Base-by-base conservation (phyloP, 1,140 invertebrate genomes). In the Pristionchus pacificus region DNA sequence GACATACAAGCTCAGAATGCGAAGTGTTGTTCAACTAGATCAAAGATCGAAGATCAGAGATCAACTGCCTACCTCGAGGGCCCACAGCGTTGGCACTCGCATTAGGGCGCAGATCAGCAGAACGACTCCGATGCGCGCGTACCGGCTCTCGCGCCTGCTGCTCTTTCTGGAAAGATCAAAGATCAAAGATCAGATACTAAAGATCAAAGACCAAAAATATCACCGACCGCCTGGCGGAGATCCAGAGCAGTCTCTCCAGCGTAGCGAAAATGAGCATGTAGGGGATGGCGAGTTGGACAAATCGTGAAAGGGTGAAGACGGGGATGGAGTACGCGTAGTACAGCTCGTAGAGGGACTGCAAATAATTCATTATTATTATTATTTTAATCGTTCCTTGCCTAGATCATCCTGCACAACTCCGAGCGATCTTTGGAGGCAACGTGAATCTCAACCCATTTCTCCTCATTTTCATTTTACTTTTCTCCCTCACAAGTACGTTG, bases 211-310 rank as follows among this genome's bases (percentile, higher is more conserved):
- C n/a, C 19, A 27, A 72, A 68, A 64, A 38, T 57, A 24, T 55
- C 6, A 32, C 19, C 30, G 32, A 73, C 71, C 59, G 68, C 28
- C 38, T 73, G 28, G 55, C 66, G 28, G 60, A 72, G 27, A 68
- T 81, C 80, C 80, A 81, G 55, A 81, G 74, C 24, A 81, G 72
- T 33, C 80, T 71, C 65, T 81, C 80, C 57, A 81, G 65, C 55
- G 80, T 82, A 29, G 80, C 80, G 61, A 81, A 81, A 67, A 81
- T 82, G 49, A 81, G 75, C 79, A 81, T 81, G 65, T 81, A 81
- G 2, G 79, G 79, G 32, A 81, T 81, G 24, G 74, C 77, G 14
- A 81, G 31, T 71, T 81, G 80, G 24, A 76, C 75, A 14, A 80
- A 78, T 60, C 75, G 57, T 28, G 65, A 58, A 25, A 80, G 30